These are phyloP conservation scores for Sarcophaga caerulescens DNA, from an alignment of 2,888 invertebrate genomes.

Conservation along the genomic window DNA sequence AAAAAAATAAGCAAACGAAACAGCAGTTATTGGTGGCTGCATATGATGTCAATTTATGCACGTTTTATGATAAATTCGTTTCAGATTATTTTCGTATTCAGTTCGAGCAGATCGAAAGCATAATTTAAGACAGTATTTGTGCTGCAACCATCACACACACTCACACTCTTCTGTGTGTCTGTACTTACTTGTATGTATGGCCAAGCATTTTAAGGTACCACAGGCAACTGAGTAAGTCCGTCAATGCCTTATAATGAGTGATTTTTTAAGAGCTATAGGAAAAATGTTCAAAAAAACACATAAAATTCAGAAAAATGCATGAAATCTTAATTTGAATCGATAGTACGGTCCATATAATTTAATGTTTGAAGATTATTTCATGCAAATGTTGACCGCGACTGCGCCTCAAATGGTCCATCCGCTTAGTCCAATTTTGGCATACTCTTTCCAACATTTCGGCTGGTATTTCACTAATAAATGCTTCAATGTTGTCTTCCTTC, in stretches of 20 bases:
- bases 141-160: conserved; percentile 11
- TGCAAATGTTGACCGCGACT: no score
- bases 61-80: conserved; percentile 67
- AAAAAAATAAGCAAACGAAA: conserved; percentile 46
- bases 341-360: no score
- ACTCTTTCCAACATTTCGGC: no score
- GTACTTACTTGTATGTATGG: background rate
- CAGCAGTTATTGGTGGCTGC: conserved; percentile 65
- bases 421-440: no score
- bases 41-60: conserved; percentile 67
- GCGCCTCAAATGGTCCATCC: no score
- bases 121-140: conserved; percentile 50
- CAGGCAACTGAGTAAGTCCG: background rate
- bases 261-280: no score
- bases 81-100: conserved; percentile 56
- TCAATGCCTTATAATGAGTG: conserved; percentile 11
- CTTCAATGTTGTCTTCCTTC: no score
- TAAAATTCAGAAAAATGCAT: no score
- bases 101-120: conserved; percentile 46
- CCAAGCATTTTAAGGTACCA: background rate
- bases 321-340: no score
- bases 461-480: no score
- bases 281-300: no score
- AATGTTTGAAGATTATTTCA: no score
- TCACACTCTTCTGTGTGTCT: background rate